These are phyloP conservation scores for Thaleichthys pacificus DNA, from an alignment of 2,797 vertebrate species.

Conservation along the genomic window DNA sequence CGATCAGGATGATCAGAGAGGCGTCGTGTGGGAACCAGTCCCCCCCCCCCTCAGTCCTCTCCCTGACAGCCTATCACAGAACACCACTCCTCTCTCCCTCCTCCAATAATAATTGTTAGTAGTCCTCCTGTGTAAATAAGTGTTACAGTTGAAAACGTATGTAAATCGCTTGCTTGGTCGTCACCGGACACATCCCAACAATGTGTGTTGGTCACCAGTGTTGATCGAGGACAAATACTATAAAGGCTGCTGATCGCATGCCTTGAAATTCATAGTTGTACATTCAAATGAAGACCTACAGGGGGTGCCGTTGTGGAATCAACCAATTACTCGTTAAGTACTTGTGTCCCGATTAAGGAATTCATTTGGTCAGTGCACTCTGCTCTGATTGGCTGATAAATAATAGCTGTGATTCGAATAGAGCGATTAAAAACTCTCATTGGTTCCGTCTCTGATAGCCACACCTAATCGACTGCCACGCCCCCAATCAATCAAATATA, in stretches of 20 bases:
- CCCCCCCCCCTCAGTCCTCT: conserved; percentile 49
- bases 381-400: conserved; percentile 73
- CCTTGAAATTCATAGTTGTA: conserved; percentile 47
- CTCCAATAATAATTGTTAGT: conserved; percentile 21
- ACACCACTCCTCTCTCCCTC: too few relatives aligned
- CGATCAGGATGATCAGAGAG: conserved; percentile 63
- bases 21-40: conserved; percentile 68
- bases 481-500: conserved; percentile 28
- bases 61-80: conserved; percentile 18
- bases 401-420: conserved; percentile 55
- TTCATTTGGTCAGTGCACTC: conserved; percentile 74
- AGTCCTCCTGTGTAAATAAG: conserved; percentile 36
- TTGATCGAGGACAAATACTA: conserved; percentile 55
- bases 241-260: conserved; percentile 24
- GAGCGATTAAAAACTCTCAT: conserved; percentile 51
- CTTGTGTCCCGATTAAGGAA: conserved; percentile 73
- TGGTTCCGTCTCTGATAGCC: conserved; percentile 24
- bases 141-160: conserved; percentile 38
- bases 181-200: conserved; percentile 57
- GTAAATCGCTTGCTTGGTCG: conserved; percentile 26
- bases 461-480: conserved; percentile 52
- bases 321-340: conserved; percentile 66
- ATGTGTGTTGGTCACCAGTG: conserved; percentile 27
- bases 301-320: conserved; percentile 18
- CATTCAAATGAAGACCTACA: conserved; percentile 54